Percentiles rank a stretch among this genome's conserved stretches.
phyloP scores from a whole-genome alignment of 1,140 invertebrate genomes.

The Caenorhabditis inopinata region DNA sequence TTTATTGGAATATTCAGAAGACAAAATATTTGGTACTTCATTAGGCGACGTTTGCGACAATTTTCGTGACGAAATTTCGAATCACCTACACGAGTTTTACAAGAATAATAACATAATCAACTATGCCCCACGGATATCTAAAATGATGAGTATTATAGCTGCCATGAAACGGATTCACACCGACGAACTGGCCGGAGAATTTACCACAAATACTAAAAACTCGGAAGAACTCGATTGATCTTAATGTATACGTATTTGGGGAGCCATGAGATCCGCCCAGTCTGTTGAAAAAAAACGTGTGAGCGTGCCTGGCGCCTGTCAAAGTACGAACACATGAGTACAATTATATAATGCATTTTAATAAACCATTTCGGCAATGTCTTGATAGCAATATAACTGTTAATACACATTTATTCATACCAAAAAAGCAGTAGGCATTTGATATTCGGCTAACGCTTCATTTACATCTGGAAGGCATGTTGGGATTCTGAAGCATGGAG shows the following conservation, averaged over 20 bases:
- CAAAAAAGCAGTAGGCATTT: conserved; percentile 12
- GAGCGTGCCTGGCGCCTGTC: too few relatives aligned
- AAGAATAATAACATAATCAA: background rate
- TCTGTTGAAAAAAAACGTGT: too few relatives aligned
- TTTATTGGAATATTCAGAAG: background rate
- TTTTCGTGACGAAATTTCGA: background rate
- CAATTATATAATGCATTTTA: too few relatives aligned
- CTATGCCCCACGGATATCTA: background rate
- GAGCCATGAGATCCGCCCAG: too few relatives aligned
- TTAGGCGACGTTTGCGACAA: background rate
- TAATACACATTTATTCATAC: background rate
- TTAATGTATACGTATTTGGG: too few relatives aligned
- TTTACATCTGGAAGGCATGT: conserved; percentile 8
- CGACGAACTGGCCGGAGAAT: conserved; percentile 3
- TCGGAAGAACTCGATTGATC: too few relatives aligned
- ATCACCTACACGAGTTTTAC: background rate
- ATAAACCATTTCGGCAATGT: too few relatives aligned
- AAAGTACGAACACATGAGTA: too few relatives aligned
- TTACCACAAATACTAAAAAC: background rate
- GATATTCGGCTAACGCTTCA: background rate
- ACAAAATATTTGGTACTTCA: background rate
- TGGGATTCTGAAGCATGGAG: background rate
- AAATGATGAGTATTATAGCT: background rate
- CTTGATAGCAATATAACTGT: too few relatives aligned
- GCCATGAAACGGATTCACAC: conserved; percentile 5